These are phyloP conservation scores for Cranoglanis bouderius DNA, from an alignment of 2,113 vertebrate genomes.

Conservation along the genomic window DNA sequence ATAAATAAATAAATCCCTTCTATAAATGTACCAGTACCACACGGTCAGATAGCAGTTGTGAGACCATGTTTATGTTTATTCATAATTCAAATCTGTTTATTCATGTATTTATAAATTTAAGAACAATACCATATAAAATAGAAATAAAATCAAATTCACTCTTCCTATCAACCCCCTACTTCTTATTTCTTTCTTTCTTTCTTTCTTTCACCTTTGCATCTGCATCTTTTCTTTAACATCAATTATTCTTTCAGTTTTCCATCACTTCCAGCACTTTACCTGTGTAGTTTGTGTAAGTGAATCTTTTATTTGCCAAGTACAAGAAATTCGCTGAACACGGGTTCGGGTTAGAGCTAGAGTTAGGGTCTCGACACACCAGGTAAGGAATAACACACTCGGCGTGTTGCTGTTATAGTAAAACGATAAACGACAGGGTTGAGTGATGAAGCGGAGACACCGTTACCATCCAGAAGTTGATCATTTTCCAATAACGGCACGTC, in stretches of 20 bases:
- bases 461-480: not conserved
- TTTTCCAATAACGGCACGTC: not conserved
- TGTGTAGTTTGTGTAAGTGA: not conserved
- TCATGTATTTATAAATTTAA: not conserved
- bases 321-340: too few relatives aligned
- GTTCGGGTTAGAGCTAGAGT: too few relatives aligned
- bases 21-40: too few relatives aligned
- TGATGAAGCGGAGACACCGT: not conserved
- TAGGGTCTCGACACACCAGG: too few relatives aligned
- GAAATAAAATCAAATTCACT: not conserved
- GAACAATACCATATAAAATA: not conserved
- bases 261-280: not conserved
- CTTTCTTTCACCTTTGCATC: not conserved
- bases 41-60: too few relatives aligned
- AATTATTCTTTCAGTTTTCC: not conserved
- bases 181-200: not conserved
- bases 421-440: not conserved
- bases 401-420: too few relatives aligned
- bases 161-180: not conserved
- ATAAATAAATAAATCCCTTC: too few relatives aligned
- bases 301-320: not conserved
- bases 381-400: too few relatives aligned
- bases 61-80: too few relatives aligned
- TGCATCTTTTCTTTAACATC: not conserved
- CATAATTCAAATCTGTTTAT: too few relatives aligned